These are phyloP conservation scores for Tortrix viridana DNA, from an alignment of 2,888 invertebrate species.

Conservation along the genomic window DNA sequence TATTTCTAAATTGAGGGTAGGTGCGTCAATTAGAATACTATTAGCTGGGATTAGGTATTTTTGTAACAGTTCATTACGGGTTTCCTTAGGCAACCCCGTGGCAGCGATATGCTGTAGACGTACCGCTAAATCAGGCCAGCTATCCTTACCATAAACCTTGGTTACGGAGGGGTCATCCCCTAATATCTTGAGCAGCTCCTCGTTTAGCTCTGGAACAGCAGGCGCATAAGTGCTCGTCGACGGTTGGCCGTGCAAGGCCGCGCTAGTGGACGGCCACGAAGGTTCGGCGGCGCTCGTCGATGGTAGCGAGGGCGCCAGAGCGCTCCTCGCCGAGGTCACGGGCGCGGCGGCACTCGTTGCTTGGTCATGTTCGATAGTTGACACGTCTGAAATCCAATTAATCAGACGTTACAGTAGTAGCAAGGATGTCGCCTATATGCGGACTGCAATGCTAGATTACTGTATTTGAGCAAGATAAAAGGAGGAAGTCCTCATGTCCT, in stretches of 20 bases:
- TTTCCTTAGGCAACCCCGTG: background rate
- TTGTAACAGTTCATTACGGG: background rate
- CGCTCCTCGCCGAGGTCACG: too few species aligned
- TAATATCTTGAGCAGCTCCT: background rate
- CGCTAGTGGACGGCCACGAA: background rate
- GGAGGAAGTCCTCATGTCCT: too few species aligned
- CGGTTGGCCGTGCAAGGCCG: background rate
- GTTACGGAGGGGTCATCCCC: background rate
- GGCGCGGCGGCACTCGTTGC: too few species aligned
- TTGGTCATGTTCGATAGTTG: too few species aligned
- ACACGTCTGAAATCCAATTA: background rate
- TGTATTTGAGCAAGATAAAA: too few species aligned
- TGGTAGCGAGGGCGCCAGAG: background rate
- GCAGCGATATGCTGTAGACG: background rate
- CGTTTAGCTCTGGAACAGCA: background rate
- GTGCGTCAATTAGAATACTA: slow-evolving; percentile 2
- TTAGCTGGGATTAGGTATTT: background rate
- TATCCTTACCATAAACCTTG: background rate
- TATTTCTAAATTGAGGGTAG: slow-evolving; percentile 4
- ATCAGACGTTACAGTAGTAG: background rate
- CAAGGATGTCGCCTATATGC: too few species aligned
- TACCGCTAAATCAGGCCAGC: background rate
- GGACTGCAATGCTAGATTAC: too few species aligned
- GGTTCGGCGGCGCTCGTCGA: too few species aligned
- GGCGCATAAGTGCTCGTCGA: background rate